phyloP scores from a whole-genome alignment of 2,113 vertebrate genomes.

The Heloderma charlesbogerti region DNA sequence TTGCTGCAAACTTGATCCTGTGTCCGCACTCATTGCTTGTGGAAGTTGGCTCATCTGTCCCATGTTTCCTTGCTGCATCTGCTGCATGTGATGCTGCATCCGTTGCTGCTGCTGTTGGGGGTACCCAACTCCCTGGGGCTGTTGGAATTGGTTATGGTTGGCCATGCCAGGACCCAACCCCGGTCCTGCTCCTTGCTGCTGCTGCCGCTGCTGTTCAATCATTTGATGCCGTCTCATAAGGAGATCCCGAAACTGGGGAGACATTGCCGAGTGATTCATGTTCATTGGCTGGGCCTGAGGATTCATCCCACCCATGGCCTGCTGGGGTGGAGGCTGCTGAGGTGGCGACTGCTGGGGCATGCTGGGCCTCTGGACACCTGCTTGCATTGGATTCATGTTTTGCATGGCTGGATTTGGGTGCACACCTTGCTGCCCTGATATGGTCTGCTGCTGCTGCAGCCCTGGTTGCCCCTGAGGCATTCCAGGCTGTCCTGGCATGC shows the following conservation, averaged over 20 bases:
- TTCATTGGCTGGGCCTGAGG: slow-evolving; percentile 83
- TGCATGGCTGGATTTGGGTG: slow-evolving; percentile 80
- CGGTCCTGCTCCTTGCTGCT: slow-evolving; percentile 76
- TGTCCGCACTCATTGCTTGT: slow-evolving; percentile 79
- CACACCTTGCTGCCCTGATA: slow-evolving; percentile 80
- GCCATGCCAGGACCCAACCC: slow-evolving; percentile 79
- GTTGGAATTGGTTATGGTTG: slow-evolving; percentile 91
- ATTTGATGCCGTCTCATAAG: slow-evolving; percentile 89
- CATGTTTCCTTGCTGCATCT: slow-evolving; percentile 85
- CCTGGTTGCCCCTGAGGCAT: slow-evolving; percentile 78
- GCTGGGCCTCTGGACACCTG: slow-evolving; percentile 75
- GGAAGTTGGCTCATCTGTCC: slow-evolving; percentile 84
- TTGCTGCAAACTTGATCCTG: slow-evolving; percentile 88
- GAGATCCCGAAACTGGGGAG: slow-evolving; percentile 89
- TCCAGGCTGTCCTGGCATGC: slow-evolving; percentile 77
- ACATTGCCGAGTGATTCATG: slow-evolving; percentile 84
- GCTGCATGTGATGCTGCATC: slow-evolving; percentile 86
- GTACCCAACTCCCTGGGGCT: slow-evolving; percentile 86
- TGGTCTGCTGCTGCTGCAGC: slow-evolving; percentile 73
- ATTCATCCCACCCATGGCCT: slow-evolving; percentile 80
- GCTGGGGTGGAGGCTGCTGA: slow-evolving; percentile 72
- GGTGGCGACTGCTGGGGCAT: slow-evolving; percentile 76
- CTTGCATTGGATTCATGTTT: slow-evolving; percentile 82
- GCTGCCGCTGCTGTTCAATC: slow-evolving; percentile 83
- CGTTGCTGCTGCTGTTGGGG: slow-evolving; percentile 80